Evolutionary conservation across 2,888 invertebrate genomes (phyloP), one percentile per base, ranked within the genome.

Genomic region (Tachystola acroxantha): DNA sequence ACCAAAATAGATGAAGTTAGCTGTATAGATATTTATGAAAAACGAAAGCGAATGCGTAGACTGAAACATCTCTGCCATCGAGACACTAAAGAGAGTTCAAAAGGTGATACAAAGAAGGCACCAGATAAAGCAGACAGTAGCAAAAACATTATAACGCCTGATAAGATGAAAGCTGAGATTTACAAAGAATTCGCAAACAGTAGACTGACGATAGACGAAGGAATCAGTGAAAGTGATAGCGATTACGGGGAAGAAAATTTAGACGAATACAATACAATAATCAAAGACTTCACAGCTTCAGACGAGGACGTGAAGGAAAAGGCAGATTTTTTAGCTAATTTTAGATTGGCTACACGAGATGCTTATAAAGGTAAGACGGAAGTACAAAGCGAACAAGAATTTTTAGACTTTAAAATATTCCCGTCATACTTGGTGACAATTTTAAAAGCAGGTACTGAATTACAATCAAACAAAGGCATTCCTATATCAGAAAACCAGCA

Each of bases 341-440:
- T 93, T 45, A 89, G 87, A 33, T 70, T 93, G 40, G 91, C 91
- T 5, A 90, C 92, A n/a, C 82, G 86, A 37, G 75, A 79, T 33
- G 77, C 67, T 44, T 90, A 77, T 52, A 91, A 90, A 77, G 91
- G 93, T 92, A 78, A 78, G 78, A 53, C n/a, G n/a, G n/a, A n/a
- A n/a, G n/a, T n/a, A n/a, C n/a, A n/a, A n/a, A n/a, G n/a, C n/a
- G n/a, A n/a, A n/a, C n/a, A n/a, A n/a, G n/a, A n/a, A n/a, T n/a
- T n/a, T n/a, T n/a, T n/a, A n/a, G n/a, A n/a, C n/a, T n/a, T n/a
- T n/a, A n/a, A n/a, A n/a, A n/a, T n/a, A n/a, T n/a, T n/a, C n/a
- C n/a, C n/a, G n/a, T n/a, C n/a, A n/a, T n/a, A n/a, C n/a, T n/a
- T n/a, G n/a, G n/a, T n/a, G n/a, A n/a, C n/a, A n/a, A n/a, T n/a